Evolutionary conservation across 2,888 invertebrate species (phyloP).

Genomic region (Celastrina argiolus): DNA sequence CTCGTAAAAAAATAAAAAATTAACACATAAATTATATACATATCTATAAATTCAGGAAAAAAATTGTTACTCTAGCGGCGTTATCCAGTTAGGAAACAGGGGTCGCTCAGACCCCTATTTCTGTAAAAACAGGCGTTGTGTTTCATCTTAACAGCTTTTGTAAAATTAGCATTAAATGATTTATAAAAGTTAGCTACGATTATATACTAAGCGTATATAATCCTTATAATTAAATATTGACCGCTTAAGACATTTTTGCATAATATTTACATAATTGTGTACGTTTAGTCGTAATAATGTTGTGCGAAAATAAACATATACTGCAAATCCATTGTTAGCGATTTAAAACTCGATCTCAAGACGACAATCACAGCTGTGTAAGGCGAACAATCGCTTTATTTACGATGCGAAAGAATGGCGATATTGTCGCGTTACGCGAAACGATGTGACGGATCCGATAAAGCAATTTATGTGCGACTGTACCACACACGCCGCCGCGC

Average conservation of each 20-base stretch:
- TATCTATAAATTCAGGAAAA: too few relatives aligned
- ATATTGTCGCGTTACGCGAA: conserved; percentile 28
- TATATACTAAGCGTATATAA: too few relatives aligned
- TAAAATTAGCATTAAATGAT: too few relatives aligned
- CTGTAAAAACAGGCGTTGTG: too few relatives aligned
- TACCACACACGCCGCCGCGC: conserved; percentile 2
- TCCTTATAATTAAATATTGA: too few relatives aligned
- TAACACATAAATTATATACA: too few relatives aligned
- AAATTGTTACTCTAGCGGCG: too few relatives aligned
- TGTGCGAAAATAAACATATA: background rate
- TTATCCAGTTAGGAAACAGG: too few relatives aligned
- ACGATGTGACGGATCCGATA: conserved; percentile 29
- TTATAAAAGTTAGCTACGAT: too few relatives aligned
- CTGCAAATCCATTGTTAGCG: conserved; percentile 1
- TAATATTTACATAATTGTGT: background rate
- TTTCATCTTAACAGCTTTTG: background rate
- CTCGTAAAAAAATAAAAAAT: too few relatives aligned
- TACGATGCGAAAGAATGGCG: conserved; percentile 42
- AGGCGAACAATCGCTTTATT: conserved; percentile 52
- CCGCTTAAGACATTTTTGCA: too few relatives aligned
- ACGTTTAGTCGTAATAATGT: background rate
- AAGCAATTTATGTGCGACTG: conserved; percentile 31
- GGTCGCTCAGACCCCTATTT: too few relatives aligned
- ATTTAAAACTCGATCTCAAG: background rate
- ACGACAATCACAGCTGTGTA: conserved; percentile 40